Evolutionary conservation across 92 coral and sea anemone genomes (phyloP), one percentile per base, ranked within the genome.

Genomic region (Chrysogorgia sp.): DNA sequence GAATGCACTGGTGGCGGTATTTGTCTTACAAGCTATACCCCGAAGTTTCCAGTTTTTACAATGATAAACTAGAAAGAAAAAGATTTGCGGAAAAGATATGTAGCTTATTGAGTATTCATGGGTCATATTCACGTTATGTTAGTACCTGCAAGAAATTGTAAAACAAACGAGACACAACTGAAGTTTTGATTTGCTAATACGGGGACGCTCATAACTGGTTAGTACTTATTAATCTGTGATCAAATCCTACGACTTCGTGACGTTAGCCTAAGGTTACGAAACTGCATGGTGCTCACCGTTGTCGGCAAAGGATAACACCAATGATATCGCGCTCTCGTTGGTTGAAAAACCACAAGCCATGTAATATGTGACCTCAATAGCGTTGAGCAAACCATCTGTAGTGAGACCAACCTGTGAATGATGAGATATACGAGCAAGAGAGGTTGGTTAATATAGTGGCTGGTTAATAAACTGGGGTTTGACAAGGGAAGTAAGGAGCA

Each of bases 31-130:
- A 24, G 96, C 81, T 29, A 85, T 72, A 12, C 89, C 88, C 8
- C 74, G 86, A 10, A 88, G 81, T 28, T 88, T 90, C 97, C 97
- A 92, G 83, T 92, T 92, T 0, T 63, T 82, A 67, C 97, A 92
- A 57, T 76, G 79, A 78, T 92, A 92, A 14, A 80, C 97, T 92
- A 58, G 0, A 85, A 37, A 25, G 22, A 21, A 15, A 72, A 69
- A 85, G n/a, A n/a, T n/a, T n/a, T n/a, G n/a, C n/a, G n/a, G n/a
- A n/a, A n/a, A n/a, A n/a, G n/a, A n/a, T n/a, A n/a, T n/a, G n/a
- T n/a, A n/a, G 25, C 62, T 26, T 26, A 21, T 4, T 56, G 25
- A 21, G 26, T 15, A 21, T 56, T 56, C 62, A 21, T 7, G 14
- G 7, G 7, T 9, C n/a, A n/a, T n/a, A n/a, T n/a, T n/a, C n/a